These are phyloP conservation scores for Trichopoda pennipes DNA, from an alignment of 2,888 invertebrate species.

Conservation along the genomic window DNA sequence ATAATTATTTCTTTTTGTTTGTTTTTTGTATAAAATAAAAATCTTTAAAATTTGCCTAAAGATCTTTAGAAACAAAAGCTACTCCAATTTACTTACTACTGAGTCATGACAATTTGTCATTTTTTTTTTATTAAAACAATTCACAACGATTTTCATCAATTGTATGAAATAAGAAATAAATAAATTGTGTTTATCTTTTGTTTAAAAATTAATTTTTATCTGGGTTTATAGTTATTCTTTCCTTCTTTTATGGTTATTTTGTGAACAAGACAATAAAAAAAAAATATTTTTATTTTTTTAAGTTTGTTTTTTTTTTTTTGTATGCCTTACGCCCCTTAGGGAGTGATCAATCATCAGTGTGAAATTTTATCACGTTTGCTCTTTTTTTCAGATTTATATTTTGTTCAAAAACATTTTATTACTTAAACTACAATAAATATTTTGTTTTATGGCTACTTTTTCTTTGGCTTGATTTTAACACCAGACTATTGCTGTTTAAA, in stretches of 20 bases:
- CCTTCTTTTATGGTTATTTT: constrained; percentile 15
- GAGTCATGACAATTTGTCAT: constrained; percentile 65
- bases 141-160: constrained; percentile 64
- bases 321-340: constrained; percentile 64
- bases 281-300: constrained; percentile 9
- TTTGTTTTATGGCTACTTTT: constrained; percentile 46
- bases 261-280: neutral
- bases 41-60: constrained; percentile 1
- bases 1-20: constrained; percentile 9
- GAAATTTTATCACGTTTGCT: constrained; percentile 69
- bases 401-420: constrained; percentile 51
- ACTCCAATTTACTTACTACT: constrained; percentile 37
- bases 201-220: constrained; percentile 47
- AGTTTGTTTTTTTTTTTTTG: neutral
- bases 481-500: constrained; percentile 25
- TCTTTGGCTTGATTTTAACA: constrained; percentile 37
- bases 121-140: constrained; percentile 32
- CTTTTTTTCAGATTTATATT: constrained; percentile 41
- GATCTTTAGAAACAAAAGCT: constrained; percentile 19
- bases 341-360: constrained; percentile 66
- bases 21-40: neutral
- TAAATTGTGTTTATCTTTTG: constrained; percentile 25
- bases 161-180: constrained; percentile 28
- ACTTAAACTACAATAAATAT: constrained; percentile 57
- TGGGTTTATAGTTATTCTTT: constrained; percentile 57